Evolutionary conservation across 2,888 invertebrate species (phyloP).

Genomic region (Drosophila merina): DNA sequence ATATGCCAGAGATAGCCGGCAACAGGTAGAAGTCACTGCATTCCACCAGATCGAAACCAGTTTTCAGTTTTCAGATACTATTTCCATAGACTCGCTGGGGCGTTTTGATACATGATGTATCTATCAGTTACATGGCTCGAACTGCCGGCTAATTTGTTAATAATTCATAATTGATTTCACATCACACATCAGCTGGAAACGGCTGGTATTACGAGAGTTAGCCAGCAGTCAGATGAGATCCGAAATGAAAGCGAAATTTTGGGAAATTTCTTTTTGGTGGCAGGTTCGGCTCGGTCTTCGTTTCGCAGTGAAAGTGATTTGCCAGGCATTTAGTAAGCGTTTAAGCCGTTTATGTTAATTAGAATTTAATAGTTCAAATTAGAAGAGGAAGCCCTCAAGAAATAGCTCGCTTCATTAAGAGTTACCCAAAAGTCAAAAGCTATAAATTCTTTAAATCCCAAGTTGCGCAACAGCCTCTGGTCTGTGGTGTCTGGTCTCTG

Average conservation of each 20-base stretch:
- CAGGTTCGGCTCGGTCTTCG: slow-evolving; percentile 33
- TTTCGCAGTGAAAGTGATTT: slow-evolving; percentile 70
- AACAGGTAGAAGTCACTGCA: slow-evolving; percentile 37
- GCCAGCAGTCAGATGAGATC: slow-evolving; percentile 28
- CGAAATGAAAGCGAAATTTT: slow-evolving; percentile 69
- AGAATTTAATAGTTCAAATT: slow-evolving; percentile 60
- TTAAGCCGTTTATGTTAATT: slow-evolving; percentile 66
- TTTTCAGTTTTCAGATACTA: slow-evolving; percentile 18
- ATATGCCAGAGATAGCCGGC: slow-evolving; percentile 50
- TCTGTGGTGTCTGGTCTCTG: slow-evolving; percentile 18
- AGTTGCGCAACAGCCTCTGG: slow-evolving; percentile 61
- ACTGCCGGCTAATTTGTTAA: slow-evolving; percentile 71
- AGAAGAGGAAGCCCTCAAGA: slow-evolving; percentile 20
- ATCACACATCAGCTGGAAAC: slow-evolving; percentile 51
- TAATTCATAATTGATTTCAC: slow-evolving; percentile 80
- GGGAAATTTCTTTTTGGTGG: slow-evolving; percentile 68
- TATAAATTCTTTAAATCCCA: slow-evolving; percentile 65
- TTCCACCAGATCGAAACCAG: slow-evolving; percentile 47
- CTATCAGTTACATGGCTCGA: slow-evolving; percentile 66
- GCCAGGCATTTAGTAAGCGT: slow-evolving; percentile 52
- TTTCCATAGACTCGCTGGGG: slow-evolving; percentile 36
- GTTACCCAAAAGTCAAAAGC: slow-evolving; percentile 49
- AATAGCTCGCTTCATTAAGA: slow-evolving; percentile 54
- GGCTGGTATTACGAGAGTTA: slow-evolving; percentile 47
- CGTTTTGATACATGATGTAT: slow-evolving; percentile 51